Evolutionary conservation across 2,888 invertebrate species (phyloP), one percentile per base, ranked within the genome.

Genomic region (Drosophila yooni): DNA sequence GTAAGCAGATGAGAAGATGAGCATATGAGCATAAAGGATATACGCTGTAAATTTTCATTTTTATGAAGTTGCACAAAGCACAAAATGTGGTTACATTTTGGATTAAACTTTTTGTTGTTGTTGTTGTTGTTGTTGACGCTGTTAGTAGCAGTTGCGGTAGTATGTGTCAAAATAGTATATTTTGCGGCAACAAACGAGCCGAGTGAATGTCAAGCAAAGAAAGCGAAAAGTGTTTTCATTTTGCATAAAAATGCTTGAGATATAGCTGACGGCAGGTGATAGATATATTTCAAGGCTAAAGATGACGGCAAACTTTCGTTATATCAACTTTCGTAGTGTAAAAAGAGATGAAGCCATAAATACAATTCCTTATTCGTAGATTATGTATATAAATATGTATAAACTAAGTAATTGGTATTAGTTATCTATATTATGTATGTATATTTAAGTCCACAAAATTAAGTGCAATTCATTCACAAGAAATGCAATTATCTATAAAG

Each of bases 11-110:
- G 68, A 68, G 67, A 21, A 61, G 73, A 67, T 70, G 62, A 78
- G 78, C 74, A 78, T 79, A 86, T 90, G 81, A 88, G 79, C 89
- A 90, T 83, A 86, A 88, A 86, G 89, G 89, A 90, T 90, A 82
- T 90, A 74, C 79, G 81, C 83, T 75, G 83, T 88, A 90, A 90
- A 90, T 88, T 88, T 90, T 88, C 89, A 90, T 90, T 90, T 86
- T 90, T 90, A 86, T 86, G 83, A 88, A 90, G 90, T 83, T 86
- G 68, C 81, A 86, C 83, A 90, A 88, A 81, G 90, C 90, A 90
- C 84, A 68, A 75, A 83, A 83, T 88, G 89, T 86, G 89, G 90
- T 86, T 88, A 83, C 89, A 81, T 83, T 90, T 86, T 88, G 81
- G 83, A 86, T 90, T 90, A 90, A 83, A 76, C 70, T 68, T 61